These are phyloP conservation scores for Trachelus iudaicus DNA, from an alignment of 2,888 invertebrate genomes.

Conservation along the genomic window DNA sequence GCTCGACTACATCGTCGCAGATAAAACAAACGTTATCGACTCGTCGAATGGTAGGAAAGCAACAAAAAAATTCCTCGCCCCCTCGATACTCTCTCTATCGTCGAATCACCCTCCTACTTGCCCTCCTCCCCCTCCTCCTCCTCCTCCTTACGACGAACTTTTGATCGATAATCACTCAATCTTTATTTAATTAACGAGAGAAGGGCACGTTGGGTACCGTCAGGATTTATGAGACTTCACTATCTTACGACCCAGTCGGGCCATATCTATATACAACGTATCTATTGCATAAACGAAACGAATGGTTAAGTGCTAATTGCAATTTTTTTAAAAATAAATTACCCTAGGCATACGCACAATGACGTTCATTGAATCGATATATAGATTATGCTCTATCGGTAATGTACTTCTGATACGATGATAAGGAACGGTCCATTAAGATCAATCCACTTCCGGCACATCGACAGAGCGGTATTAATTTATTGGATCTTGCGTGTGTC, in stretches of 20 bases:
- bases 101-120: not conserved
- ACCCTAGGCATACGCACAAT: not conserved
- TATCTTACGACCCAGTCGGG: not conserved
- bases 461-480: not conserved
- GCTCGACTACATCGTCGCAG: slow-evolving; percentile 39
- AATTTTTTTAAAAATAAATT: not conserved
- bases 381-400: not conserved
- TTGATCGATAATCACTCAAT: slow-evolving; percentile 8
- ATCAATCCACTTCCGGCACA: not conserved
- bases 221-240: slow-evolving; percentile 4
- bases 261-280: not conserved
- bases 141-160: not conserved
- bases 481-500: not conserved
- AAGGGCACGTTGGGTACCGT: not conserved
- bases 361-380: not conserved
- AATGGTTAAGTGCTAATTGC: not conserved
- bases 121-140: not conserved
- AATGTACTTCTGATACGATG: not conserved
- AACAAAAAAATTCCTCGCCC: slow-evolving; percentile 27
- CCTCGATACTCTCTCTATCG: not conserved
- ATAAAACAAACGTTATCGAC: slow-evolving; percentile 57
- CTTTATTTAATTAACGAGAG: slow-evolving; percentile 8
- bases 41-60: slow-evolving; percentile 23
- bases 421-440: not conserved
- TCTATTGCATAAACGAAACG: too few relatives aligned